These are phyloP conservation scores for Tigriopus japonicus DNA, from an alignment of 1,140 invertebrate genomes.

Conservation along the genomic window DNA sequence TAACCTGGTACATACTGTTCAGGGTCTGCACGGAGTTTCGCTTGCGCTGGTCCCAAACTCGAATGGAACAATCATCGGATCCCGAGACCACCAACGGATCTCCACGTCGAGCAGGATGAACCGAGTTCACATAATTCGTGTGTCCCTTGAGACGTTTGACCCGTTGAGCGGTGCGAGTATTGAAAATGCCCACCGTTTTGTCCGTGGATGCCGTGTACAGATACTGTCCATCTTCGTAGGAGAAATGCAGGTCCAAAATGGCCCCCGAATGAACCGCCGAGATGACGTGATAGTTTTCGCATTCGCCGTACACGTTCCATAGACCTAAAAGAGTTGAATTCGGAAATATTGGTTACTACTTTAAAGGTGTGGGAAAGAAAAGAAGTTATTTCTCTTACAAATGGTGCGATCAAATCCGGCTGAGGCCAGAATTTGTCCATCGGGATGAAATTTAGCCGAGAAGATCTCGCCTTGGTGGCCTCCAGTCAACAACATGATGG, in stretches of 20 bases:
- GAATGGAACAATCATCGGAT: conserved; percentile 82
- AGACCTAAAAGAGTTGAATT: conserved; percentile 43
- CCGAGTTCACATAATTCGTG: conserved; percentile 67
- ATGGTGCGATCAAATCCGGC: conserved; percentile 93
- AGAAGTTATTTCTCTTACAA: conserved; percentile 40
- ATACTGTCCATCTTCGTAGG: conserved; percentile 60
- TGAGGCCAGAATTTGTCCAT: conserved; percentile 79
- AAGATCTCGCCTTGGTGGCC: conserved; percentile 87
- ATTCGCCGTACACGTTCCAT: conserved; percentile 96
- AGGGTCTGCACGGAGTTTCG: conserved; percentile 40
- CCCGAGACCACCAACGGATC: conserved; percentile 75
- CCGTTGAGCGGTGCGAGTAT: conserved; percentile 42
- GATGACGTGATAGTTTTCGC: conserved; percentile 85
- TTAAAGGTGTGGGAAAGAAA: no score
- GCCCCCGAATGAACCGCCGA: conserved; percentile 80
- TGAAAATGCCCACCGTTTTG: conserved; percentile 86
- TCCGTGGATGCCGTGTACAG: conserved; percentile 88
- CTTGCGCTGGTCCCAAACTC: conserved; percentile 54
- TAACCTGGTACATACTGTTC: conserved; percentile 32
- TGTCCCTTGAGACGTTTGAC: conserved; percentile 38
- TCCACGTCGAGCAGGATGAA: conserved; percentile 57
- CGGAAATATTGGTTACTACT: conserved; percentile 12
- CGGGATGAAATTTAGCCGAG: conserved; percentile 79
- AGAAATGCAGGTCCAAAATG: conserved; percentile 86
- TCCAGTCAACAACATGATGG: conserved; percentile 91